These are phyloP conservation scores for Saturnia pavonia DNA, from an alignment of 2,888 invertebrate species.

Conservation along the genomic window DNA sequence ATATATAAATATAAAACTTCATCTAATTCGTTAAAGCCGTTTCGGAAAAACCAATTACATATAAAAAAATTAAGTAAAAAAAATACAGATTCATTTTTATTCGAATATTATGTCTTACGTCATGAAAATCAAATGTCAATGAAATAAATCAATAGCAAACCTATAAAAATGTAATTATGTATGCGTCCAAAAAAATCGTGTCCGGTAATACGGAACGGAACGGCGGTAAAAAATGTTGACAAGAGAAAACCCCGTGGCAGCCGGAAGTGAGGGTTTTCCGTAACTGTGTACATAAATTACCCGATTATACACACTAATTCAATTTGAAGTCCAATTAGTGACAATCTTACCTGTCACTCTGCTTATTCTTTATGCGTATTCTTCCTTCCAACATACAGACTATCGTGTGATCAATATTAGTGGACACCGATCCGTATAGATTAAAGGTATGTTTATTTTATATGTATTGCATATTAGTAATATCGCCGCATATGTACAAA, in stretches of 20 bases:
- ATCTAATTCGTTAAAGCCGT: no score
- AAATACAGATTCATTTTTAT: background rate
- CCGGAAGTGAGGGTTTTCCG: conserved; percentile 9
- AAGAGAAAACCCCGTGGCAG: conserved; percentile 4
- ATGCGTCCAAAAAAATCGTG: background rate
- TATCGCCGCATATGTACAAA: no score
- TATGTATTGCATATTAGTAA: no score
- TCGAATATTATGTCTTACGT: background rate
- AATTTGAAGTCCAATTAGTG: background rate
- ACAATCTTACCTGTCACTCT: background rate
- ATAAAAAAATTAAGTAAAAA: no score
- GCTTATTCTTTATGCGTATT: background rate
- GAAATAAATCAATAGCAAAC: background rate
- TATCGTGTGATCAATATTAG: background rate
- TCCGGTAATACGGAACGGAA: background rate
- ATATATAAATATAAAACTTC: no score
- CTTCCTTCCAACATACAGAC: background rate
- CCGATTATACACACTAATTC: background rate
- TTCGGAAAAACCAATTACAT: no score
- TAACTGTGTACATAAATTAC: conserved; percentile 6
- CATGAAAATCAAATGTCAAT: background rate
- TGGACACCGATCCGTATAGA: background rate
- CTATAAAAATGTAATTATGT: conserved; percentile 10
- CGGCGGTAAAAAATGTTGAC: background rate
- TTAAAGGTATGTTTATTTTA: no score